These are phyloP conservation scores for Euplagia quadripunctaria DNA, from an alignment of 2,888 invertebrate species.

Conservation along the genomic window DNA sequence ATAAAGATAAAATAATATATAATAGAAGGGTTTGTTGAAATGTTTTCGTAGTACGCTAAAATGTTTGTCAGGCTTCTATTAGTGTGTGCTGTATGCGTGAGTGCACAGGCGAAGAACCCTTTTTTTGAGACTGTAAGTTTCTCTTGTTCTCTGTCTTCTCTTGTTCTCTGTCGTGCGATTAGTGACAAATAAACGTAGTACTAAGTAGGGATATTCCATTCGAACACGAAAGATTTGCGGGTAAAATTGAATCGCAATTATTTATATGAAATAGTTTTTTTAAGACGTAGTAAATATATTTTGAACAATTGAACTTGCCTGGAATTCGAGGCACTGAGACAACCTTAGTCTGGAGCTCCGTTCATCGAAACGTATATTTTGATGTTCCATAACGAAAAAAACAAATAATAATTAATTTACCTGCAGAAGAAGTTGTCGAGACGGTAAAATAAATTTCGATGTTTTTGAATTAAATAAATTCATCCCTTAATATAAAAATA, in stretches of 20 bases:
- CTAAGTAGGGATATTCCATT: neutral
- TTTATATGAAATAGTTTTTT: too few species aligned
- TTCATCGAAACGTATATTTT: too few species aligned
- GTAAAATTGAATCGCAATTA: too few species aligned
- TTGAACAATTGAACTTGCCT: too few species aligned
- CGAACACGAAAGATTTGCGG: neutral
- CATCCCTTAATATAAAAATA: neutral
- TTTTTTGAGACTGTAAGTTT: constrained; percentile 45
- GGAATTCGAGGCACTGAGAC: too few species aligned
- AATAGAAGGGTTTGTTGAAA: constrained; percentile 11
- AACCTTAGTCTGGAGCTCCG: too few species aligned
- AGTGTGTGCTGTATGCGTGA: constrained; percentile 21
- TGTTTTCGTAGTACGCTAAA: constrained; percentile 12
- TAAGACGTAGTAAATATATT: too few species aligned
- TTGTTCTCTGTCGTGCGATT: too few species aligned
- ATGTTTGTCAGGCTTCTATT: constrained; percentile 20
- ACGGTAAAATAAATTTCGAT: too few species aligned
- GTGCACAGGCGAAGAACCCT: constrained; percentile 5
- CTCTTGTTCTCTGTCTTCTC: too few species aligned
- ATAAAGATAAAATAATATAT: constrained; percentile 24
- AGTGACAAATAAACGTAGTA: neutral
- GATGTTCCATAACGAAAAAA: too few species aligned
- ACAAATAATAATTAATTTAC: neutral
- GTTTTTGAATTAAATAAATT: neutral
- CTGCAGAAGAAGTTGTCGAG: too few species aligned